A percentile compares a stretch with the other conserved stretches of the same genome.
These are phyloP conservation scores for Dendrocincla fuliginosa DNA, from an alignment of 2,797 vertebrate species.

Conservation along the genomic window DNA sequence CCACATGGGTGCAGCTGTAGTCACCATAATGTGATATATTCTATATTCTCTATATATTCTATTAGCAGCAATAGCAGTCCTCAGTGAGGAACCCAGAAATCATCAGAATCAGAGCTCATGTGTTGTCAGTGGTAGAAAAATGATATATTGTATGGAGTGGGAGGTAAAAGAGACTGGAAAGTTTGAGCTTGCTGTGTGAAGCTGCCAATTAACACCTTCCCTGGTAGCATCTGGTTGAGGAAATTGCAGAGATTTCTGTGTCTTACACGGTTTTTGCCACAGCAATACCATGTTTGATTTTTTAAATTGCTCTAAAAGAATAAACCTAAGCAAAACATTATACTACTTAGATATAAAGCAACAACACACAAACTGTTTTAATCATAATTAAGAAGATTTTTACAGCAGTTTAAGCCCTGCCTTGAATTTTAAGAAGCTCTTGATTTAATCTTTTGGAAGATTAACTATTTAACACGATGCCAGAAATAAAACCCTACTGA, in stretches of 20 bases:
- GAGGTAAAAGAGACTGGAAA: not conserved
- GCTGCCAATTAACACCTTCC: not conserved
- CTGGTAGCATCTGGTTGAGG: not conserved
- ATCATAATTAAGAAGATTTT: conserved; percentile 77
- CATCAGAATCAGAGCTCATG: not conserved
- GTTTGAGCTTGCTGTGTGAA: not conserved
- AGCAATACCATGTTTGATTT: conserved; percentile 21
- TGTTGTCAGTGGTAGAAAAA: not conserved
- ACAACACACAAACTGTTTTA: conserved; percentile 75
- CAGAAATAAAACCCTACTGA: conserved; percentile 67
- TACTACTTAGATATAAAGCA: conserved; percentile 60
- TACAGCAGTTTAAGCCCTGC: conserved; percentile 72
- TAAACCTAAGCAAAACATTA: conserved; percentile 71
- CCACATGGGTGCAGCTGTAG: too few relatives aligned
- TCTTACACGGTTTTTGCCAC: conserved; percentile 14
- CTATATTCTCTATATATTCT: too few relatives aligned
- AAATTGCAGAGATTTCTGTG: conserved; percentile 11
- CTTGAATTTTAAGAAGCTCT: conserved; percentile 74
- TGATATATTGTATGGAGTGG: not conserved
- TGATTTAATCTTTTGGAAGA: conserved; percentile 72
- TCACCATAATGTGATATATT: not conserved
- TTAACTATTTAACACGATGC: conserved; percentile 63
- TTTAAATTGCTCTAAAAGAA: conserved; percentile 58
- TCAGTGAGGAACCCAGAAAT: not conserved
- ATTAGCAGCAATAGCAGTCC: not conserved